Evolutionary conservation across 2,797 vertebrate genomes (phyloP), one percentile per base, ranked within the genome.

Genomic region (Chelidonichthys spinosus): DNA sequence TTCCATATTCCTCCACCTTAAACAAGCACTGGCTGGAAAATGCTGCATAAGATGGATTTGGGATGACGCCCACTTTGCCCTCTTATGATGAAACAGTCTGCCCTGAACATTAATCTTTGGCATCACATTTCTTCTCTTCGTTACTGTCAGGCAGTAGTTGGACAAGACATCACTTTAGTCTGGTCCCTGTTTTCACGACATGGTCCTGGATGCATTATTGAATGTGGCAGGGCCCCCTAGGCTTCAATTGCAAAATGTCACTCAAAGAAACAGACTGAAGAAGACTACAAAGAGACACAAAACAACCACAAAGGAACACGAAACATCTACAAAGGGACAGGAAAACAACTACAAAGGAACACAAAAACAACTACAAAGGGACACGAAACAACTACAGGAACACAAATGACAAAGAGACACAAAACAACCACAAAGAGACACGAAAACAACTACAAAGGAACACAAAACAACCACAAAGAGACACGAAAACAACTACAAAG

Each of bases 1-100:
- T 85, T 72, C 62, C 44, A 53, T 68, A 40, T 66, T 63, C 53
- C 71, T 77, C 33, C 60, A 76, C 56, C 13, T 75, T 61, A 69
- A 85, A 59, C 53, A 53, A 54, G 58, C 60, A n/a, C n/a, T 50
- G 44, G 63, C 63, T 60, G 68, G 32, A 49, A 75, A 76, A 60
- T 60, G 66, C 73, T 74, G 83, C 82, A 68, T 35, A 8, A 76
- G 44, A 50, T 44, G 13, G 49, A 76, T 35, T 33, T 56, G 46
- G 69, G 52, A 63, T 32, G 11, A 11, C 8, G 2, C 18, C 47
- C 25, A 7, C 33, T 47, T 18, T 67, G 64, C 32, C 50, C 52
- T 72, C 43, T 35, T 7, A 32, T 39, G 46, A 42, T 53, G 66
- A 80, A 39, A 42, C 46, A 25, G 37, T 75, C 54, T 70, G 58